A percentile compares a stretch with the other conserved stretches of the same genome.
Conservation (phyloP, 2,113 vertebrate species). For the Nothocercus julius region DNA sequence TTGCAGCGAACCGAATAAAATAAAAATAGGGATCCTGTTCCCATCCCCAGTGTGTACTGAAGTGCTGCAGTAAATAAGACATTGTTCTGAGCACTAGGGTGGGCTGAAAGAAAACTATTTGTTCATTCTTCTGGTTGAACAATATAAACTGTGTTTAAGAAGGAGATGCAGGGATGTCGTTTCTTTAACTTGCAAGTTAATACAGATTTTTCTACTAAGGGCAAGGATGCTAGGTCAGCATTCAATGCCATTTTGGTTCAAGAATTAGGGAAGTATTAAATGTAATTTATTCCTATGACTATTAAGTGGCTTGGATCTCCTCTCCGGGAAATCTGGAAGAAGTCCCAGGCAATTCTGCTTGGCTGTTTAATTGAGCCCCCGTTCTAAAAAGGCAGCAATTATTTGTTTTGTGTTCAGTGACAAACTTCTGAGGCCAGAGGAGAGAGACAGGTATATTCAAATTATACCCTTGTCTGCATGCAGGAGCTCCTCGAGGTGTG, state of each 20-base stretch:
- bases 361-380: not conserved
- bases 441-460: not conserved
- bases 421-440: not conserved
- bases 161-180: not conserved
- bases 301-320: not conserved
- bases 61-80: not conserved
- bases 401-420: not conserved
- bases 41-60: not conserved
- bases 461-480: not conserved
- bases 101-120: not conserved
- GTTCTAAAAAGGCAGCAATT: not conserved
- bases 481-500: not conserved
- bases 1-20: not conserved
- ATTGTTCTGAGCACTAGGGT: rapidly evolving
- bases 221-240: not conserved
- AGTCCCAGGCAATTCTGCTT: not conserved
- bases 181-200: not conserved
- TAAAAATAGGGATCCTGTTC: not conserved
- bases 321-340: not conserved
- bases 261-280: not conserved
- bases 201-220: not conserved
- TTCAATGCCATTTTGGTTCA: not conserved
- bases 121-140: not conserved
- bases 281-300: not conserved
- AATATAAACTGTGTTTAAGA: not conserved